Conservation (phyloP, 2,888 invertebrate genomes). For the Hypercompe scribonia region DNA sequence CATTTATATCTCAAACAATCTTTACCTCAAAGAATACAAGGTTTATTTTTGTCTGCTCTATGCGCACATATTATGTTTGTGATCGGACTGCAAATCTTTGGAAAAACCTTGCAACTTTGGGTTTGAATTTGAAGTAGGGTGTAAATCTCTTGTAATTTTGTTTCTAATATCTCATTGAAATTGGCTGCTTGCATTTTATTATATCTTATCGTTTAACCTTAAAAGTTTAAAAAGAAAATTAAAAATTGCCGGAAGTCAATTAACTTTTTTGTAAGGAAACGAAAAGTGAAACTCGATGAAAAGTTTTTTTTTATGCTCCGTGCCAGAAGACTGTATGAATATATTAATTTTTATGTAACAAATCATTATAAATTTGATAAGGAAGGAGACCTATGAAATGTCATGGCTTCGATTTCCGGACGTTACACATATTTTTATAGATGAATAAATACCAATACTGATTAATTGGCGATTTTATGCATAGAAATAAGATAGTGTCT, state of each 20-base stretch:
- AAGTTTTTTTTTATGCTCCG: too few relatives aligned
- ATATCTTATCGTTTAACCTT: conserved; percentile 6
- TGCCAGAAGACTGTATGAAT: too few relatives aligned
- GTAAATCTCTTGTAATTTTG: conserved; percentile 40
- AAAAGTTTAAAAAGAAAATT: background rate
- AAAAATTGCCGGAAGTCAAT: background rate
- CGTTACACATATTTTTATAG: background rate
- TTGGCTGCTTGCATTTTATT: conserved; percentile 18
- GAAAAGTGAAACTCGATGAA: background rate
- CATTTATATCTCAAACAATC: conserved; percentile 21
- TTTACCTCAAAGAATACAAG: background rate
- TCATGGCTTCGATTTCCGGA: background rate
- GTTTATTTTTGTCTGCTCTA: conserved; percentile 11
- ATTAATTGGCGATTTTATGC: background rate
- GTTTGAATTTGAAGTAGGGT: conserved; percentile 37
- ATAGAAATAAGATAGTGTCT: too few relatives aligned
- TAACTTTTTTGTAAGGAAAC: background rate
- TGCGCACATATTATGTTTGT: conserved; percentile 14
- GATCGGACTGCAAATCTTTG: conserved; percentile 44
- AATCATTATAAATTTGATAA: background rate
- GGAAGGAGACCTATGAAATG: too few relatives aligned
- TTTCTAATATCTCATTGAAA: conserved; percentile 44
- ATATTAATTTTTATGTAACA: too few relatives aligned
- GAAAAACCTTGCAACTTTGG: conserved; percentile 46
- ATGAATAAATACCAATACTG: background rate